Percentiles rank a stretch among this genome's conserved stretches.
Evolutionary conservation across 2,797 vertebrate species (phyloP).

Genomic region (Coregonus ussuriensis): DNA sequence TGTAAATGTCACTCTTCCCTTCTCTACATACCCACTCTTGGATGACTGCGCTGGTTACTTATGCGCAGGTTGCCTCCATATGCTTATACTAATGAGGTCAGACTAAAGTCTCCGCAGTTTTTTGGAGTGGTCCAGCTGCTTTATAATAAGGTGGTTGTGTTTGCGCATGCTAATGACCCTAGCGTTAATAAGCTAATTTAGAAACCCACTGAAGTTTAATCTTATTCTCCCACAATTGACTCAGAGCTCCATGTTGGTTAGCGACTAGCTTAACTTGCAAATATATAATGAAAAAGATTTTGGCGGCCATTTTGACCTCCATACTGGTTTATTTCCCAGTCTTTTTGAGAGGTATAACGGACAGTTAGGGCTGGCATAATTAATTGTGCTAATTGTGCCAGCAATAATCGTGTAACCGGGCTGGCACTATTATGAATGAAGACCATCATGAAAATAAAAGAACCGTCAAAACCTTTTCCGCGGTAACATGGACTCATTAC

Average conservation of each 20-base stretch:
- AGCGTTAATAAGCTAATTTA: conserved; percentile 71
- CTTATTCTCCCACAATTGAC: conserved; percentile 29
- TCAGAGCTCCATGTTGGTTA: conserved; percentile 11
- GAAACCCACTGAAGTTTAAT: conserved; percentile 57
- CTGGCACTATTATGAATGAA: too few relatives aligned
- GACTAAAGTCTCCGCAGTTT: conserved; percentile 53
- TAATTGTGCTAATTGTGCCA: too few relatives aligned
- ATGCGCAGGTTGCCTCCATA: conserved; percentile 60
- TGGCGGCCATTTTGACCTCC: too few relatives aligned
- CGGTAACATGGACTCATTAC: too few relatives aligned
- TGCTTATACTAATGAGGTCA: conserved; percentile 79
- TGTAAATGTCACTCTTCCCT: conserved; percentile 46
- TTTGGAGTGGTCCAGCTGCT: conserved; percentile 67
- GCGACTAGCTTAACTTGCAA: neutral
- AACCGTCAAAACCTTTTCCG: too few relatives aligned
- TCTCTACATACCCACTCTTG: conserved; percentile 42
- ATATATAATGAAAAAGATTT: too few relatives aligned
- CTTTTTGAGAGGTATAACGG: too few relatives aligned
- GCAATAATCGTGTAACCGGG: too few relatives aligned
- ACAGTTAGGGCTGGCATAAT: too few relatives aligned
- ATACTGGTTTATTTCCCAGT: too few relatives aligned
- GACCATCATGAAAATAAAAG: too few relatives aligned
- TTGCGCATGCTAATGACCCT: conserved; percentile 73
- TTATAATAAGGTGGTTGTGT: conserved; percentile 68
- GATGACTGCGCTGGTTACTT: conserved; percentile 49